Percentiles rank a stretch among this genome's conserved stretches.
Conservation (phyloP, 2,888 invertebrate genomes). For the Agonopterix subpropinquella region DNA sequence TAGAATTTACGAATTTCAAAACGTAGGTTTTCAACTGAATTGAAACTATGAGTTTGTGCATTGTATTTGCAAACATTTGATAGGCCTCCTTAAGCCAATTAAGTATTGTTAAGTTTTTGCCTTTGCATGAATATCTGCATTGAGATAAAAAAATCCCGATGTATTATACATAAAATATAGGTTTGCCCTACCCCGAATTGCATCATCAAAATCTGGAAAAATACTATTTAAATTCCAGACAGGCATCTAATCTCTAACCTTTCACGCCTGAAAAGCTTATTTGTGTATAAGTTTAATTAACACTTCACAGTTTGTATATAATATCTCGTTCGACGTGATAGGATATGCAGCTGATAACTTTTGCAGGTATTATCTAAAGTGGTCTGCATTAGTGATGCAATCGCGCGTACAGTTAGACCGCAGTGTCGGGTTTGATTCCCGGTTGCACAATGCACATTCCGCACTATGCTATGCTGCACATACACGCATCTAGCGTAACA, state of each 20-base stretch:
- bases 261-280: slow-evolving; percentile 38
- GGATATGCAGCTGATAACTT: slow-evolving; percentile 25
- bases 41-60: too few species aligned
- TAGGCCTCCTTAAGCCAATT: too few species aligned
- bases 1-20: too few species aligned
- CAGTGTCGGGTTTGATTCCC: slow-evolving; percentile 42
- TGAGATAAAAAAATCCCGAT: too few species aligned
- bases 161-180: too few species aligned
- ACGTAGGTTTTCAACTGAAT: too few species aligned
- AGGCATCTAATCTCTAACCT: slow-evolving; percentile 14
- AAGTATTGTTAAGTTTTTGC: too few species aligned
- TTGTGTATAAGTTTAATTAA: slow-evolving; percentile 54
- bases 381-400: slow-evolving; percentile 23
- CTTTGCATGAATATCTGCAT: too few species aligned
- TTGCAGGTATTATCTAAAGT: slow-evolving; percentile 31
- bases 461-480: slow-evolving; percentile 13
- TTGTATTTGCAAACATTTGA: too few species aligned
- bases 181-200: too few species aligned
- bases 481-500: slow-evolving; percentile 23
- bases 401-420: slow-evolving; percentile 37
- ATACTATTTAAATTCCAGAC: too few species aligned
- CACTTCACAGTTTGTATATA: slow-evolving; percentile 36
- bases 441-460: slow-evolving; percentile 27
- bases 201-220: too few species aligned
- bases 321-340: slow-evolving; percentile 6